A percentile compares a stretch with the other conserved stretches of the same genome.
phyloP scores from a whole-genome alignment of 2,797 vertebrate genomes.

The Sebastes variabilis region DNA sequence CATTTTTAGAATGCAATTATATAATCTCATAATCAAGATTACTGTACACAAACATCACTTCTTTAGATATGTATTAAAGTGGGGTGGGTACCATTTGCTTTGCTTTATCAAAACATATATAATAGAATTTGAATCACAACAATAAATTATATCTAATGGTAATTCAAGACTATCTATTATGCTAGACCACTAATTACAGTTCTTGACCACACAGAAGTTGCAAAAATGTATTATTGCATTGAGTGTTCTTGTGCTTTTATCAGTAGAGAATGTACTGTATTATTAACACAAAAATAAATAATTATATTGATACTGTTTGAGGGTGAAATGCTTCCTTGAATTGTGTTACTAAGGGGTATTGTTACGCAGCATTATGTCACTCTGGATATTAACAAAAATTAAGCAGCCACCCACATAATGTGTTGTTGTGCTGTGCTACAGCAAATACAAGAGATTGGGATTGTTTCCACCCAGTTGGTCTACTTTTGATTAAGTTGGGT shows the following conservation, averaged over 20 bases:
- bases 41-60: not conserved
- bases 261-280: not conserved
- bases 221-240: not conserved
- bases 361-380: not conserved
- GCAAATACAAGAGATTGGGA: not conserved
- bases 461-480: too few species aligned
- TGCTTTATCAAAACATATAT: not conserved
- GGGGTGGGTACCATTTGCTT: not conserved
- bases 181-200: not conserved
- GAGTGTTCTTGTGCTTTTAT: not conserved
- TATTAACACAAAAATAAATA: not conserved
- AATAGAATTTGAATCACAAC: not conserved
- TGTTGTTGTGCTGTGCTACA: not conserved
- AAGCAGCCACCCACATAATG: not conserved
- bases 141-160: not conserved
- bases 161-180: not conserved
- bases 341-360: not conserved
- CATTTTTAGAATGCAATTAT: not conserved
- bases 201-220: not conserved
- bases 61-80: not conserved
- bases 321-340: not conserved
- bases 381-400: not conserved
- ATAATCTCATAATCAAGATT: not conserved
- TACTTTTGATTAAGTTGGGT: too few species aligned
- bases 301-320: not conserved